A percentile compares a stretch with the other conserved stretches of the same genome.
These are phyloP conservation scores for Steinernema carpocapsae DNA, from an alignment of 2,888 invertebrate species.

Conservation along the genomic window DNA sequence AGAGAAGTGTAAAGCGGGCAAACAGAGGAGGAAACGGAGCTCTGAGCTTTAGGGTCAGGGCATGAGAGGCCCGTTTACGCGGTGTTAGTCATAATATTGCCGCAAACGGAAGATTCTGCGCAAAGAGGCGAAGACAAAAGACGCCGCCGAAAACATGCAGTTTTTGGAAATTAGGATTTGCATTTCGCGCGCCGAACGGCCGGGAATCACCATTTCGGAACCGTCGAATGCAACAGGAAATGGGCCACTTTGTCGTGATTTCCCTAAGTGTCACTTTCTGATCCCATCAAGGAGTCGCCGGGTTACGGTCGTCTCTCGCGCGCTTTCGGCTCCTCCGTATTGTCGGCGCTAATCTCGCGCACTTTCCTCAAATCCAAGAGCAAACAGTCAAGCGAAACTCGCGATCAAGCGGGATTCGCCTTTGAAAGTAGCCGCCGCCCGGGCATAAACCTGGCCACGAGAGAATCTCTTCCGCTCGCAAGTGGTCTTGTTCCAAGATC, in stretches of 20 bases:
- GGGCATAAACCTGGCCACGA: too few species aligned
- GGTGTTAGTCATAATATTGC: neutral
- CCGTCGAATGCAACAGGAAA: too few species aligned
- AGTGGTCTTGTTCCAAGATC: neutral
- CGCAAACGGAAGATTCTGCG: too few species aligned
- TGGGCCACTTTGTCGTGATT: too few species aligned
- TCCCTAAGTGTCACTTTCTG: too few species aligned
- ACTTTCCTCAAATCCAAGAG: neutral
- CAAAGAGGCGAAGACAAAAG: too few species aligned
- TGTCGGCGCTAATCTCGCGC: slow-evolving; percentile 24
- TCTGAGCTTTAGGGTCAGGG: neutral
- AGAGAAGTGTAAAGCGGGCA: neutral
- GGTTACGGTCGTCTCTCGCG: neutral
- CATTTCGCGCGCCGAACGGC: neutral
- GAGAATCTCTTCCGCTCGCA: neutral
- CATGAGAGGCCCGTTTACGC: neutral
- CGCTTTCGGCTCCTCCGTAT: too few species aligned
- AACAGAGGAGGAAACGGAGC: neutral
- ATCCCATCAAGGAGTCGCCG: too few species aligned
- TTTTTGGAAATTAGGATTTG: too few species aligned
- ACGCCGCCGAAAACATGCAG: too few species aligned
- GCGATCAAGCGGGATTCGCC: neutral
- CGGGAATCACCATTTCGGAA: neutral
- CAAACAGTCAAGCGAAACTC: slow-evolving; percentile 14
- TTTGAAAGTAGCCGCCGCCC: neutral